These are phyloP conservation scores for Tinea semifulvella DNA, from an alignment of 2,888 invertebrate species.

Conservation along the genomic window DNA sequence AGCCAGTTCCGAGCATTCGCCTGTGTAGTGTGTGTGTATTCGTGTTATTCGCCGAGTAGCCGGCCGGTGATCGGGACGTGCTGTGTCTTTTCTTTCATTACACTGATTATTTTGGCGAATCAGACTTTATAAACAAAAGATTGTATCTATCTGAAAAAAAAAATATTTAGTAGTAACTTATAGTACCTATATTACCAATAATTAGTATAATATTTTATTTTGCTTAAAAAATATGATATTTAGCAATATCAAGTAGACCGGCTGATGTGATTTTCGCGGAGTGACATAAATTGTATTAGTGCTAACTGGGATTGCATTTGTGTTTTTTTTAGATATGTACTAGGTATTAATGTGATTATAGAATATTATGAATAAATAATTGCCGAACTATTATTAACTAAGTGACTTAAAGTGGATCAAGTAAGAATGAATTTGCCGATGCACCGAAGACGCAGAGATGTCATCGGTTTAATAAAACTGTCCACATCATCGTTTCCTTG, in stretches of 20 bases:
- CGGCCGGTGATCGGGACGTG: constrained; percentile 8
- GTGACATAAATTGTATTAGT: constrained; percentile 29
- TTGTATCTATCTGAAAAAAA: too few relatives aligned
- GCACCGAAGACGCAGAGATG: neutral
- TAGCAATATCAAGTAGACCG: constrained; percentile 39
- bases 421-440: neutral
- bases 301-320: neutral
- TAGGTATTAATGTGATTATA: neutral
- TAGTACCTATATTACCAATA: neutral
- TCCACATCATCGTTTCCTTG: neutral
- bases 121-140: constrained; percentile 8
- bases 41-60: constrained; percentile 9
- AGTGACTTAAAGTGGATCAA: neutral
- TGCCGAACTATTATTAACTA: neutral
- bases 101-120: constrained; percentile 7
- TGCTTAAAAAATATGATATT: too few relatives aligned
- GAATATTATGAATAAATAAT: too few relatives aligned
- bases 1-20: too few relatives aligned
- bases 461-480: neutral
- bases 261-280: constrained; percentile 42
- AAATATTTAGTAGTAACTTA: neutral
- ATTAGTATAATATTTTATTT: neutral
- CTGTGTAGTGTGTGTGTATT: neutral
- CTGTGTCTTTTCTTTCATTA: neutral
- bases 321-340: neutral